phyloP scores from a whole-genome alignment of 2,113 vertebrate genomes.

The Gasterosteus nipponicus region DNA sequence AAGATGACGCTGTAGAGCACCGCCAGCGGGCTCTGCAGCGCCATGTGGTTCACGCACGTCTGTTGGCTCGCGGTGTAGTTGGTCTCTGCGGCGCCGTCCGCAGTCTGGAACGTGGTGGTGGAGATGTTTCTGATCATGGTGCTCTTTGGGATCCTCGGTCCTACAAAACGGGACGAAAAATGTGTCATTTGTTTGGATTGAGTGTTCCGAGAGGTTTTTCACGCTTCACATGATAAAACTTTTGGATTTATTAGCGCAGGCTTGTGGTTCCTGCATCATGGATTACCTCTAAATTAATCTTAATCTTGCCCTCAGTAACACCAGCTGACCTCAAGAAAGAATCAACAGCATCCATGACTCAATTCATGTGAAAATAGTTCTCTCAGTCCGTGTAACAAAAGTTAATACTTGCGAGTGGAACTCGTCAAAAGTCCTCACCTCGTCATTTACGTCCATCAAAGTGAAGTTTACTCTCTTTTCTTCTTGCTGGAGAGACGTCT shows the following conservation, averaged over 20 bases:
- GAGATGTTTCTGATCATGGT: slow-evolving; percentile 26
- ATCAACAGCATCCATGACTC: not conserved
- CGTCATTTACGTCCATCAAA: slow-evolving; percentile 24
- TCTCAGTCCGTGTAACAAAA: not conserved
- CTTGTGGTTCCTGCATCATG: not conserved
- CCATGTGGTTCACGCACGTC: slow-evolving; percentile 60
- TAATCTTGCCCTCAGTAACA: slow-evolving; percentile 15
- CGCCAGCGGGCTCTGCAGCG: slow-evolving; percentile 75
- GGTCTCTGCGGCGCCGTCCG: not conserved
- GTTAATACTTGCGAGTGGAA: not conserved
- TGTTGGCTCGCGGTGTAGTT: not conserved
- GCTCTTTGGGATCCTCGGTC: not conserved
- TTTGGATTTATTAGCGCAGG: slow-evolving; percentile 4
- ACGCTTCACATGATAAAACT: not conserved
- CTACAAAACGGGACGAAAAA: slow-evolving; percentile 26
- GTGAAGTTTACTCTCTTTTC: not conserved
- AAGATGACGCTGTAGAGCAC: slow-evolving; percentile 87
- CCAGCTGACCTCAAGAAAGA: not conserved
- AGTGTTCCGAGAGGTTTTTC: not conserved
- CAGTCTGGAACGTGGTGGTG: no score
- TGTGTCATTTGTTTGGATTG: not conserved
- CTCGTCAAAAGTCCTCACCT: slow-evolving; percentile 52
- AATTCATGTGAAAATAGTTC: not conserved
- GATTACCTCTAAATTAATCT: not conserved
- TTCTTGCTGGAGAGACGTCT: not conserved